Evolutionary conservation across 1,140 invertebrate genomes (phyloP).

Genomic region (Drosophila ananassae): DNA sequence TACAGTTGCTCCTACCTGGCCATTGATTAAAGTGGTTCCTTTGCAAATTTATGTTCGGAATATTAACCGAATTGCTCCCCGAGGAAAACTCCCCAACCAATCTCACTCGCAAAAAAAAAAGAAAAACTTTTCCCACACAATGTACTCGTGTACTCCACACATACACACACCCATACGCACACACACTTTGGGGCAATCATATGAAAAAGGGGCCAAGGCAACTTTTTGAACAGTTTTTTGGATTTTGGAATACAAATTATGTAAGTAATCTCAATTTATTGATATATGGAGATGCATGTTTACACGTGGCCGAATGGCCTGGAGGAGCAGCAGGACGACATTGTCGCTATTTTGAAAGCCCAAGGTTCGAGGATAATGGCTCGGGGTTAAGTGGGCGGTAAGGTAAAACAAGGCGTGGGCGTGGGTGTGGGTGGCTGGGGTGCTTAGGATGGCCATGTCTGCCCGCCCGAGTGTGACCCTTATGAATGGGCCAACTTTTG

Average conservation of each 20-base stretch:
- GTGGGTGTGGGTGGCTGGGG: slow-evolving; percentile 1
- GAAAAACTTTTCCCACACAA: slow-evolving; percentile 62
- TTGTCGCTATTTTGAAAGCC: slow-evolving; percentile 29
- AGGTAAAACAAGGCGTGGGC: not conserved
- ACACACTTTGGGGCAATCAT: slow-evolving; percentile 27
- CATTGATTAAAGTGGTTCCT: slow-evolving; percentile 80
- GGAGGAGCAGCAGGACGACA: slow-evolving; percentile 20
- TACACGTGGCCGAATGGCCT: slow-evolving; percentile 37
- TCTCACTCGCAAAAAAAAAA: slow-evolving; percentile 38
- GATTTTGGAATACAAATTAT: slow-evolving; percentile 82
- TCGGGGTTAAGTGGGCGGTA: slow-evolving; percentile 19
- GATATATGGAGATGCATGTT: slow-evolving; percentile 61
- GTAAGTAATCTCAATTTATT: slow-evolving; percentile 82
- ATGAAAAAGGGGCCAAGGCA: slow-evolving; percentile 57
- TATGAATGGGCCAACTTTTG: slow-evolving; percentile 74
- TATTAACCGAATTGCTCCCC: slow-evolving; percentile 80
- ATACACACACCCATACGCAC: slow-evolving; percentile 6
- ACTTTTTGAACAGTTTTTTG: slow-evolving; percentile 81
- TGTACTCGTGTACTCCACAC: slow-evolving; percentile 48
- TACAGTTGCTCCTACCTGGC: slow-evolving; percentile 45
- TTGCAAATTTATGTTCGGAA: slow-evolving; percentile 81
- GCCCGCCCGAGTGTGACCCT: slow-evolving; percentile 63
- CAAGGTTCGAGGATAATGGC: not conserved
- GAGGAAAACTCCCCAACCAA: slow-evolving; percentile 68
- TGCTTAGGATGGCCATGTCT: slow-evolving; percentile 15